phyloP scores from a whole-genome alignment of 2,797 vertebrate genomes.

The Oreochromis mossambicus region DNA sequence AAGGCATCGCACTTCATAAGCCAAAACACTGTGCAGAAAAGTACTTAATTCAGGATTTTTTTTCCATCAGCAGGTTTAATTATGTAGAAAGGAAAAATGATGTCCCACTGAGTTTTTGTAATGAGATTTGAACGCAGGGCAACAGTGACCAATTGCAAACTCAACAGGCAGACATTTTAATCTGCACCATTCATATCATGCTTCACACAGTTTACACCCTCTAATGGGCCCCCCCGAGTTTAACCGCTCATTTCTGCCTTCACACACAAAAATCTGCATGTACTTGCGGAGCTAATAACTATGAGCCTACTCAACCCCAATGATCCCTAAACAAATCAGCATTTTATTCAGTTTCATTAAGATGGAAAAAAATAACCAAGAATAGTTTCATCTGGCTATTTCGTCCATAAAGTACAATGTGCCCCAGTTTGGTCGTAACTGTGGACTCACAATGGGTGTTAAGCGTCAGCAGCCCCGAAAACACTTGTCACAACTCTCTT shows the following conservation, averaged over 20 bases:
- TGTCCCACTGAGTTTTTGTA: conserved; percentile 39
- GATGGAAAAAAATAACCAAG: background rate
- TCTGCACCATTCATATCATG: conserved; percentile 11
- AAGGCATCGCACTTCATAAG: background rate
- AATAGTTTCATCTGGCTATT: background rate
- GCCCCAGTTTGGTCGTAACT: background rate
- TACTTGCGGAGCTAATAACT: background rate
- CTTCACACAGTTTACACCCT: conserved; percentile 29
- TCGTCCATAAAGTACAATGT: background rate
- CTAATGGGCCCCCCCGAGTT: conserved; percentile 6
- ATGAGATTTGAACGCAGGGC: conserved; percentile 39
- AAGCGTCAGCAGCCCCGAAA: background rate
- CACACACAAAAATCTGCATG: background rate
- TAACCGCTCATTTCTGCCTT: conserved; percentile 5
- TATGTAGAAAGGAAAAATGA: conserved; percentile 23
- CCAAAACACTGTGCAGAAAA: background rate
- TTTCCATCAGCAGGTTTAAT: conserved; percentile 15
- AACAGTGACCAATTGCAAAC: conserved; percentile 40
- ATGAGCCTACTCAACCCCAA: background rate
- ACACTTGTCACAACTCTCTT: background rate
- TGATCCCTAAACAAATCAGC: background rate
- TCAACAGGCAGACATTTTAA: conserved; percentile 49
- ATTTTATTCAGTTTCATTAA: background rate
- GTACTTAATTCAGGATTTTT: background rate
- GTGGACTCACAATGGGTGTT: background rate